Evolutionary conservation across 1,140 invertebrate species (phyloP), one percentile per base, ranked within the genome.

Genomic region (Portunus trituberculatus): DNA sequence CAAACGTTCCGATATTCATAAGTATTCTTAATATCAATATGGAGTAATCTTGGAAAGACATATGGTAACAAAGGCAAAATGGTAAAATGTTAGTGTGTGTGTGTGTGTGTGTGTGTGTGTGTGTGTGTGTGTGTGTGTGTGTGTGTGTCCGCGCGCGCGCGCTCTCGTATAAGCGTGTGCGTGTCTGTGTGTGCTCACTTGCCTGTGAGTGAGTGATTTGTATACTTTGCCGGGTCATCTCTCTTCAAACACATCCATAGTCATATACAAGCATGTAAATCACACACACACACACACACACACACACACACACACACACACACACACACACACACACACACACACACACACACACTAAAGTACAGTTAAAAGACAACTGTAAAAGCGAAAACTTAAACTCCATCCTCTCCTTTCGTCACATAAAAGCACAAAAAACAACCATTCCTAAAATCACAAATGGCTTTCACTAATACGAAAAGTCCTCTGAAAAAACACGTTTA

Each of bases 371-470:
- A n/a, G 45, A 10, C n/a, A 88, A 46, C 1, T 0, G 31, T 46
- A 39, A 88, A 76, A 76, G 67, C 20, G n/a, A 76, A 76, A 76
- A 76, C 20, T 20, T 2, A 8, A 76, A 76, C 20, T n/a, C 20
- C 67, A n/a, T 25, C 67, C 67, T 76, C 67, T 76, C 25, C 67
- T 76, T 76, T n/a, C 67, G 67, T 76, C 67, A 76, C 67, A 87
- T 32, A 87, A 46, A 87, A 20, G 16, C 3, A 87, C n/a, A 91
- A 59, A 91, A 32, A 91, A 76, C 16, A 67, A 4, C 76, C 14
- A 46, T 91, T 91, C 2, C 52, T 91, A 91, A 91, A 91, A 91
- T 76, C 90, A 91, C 90, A 91, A 91, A 91, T 76, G 90, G 28
- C 52, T 91, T 91, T 46, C 87, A 4, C 29, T 91, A 86, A 93